These are phyloP conservation scores for Plagodis dolabraria DNA, from an alignment of 2,888 invertebrate genomes.

Conservation along the genomic window DNA sequence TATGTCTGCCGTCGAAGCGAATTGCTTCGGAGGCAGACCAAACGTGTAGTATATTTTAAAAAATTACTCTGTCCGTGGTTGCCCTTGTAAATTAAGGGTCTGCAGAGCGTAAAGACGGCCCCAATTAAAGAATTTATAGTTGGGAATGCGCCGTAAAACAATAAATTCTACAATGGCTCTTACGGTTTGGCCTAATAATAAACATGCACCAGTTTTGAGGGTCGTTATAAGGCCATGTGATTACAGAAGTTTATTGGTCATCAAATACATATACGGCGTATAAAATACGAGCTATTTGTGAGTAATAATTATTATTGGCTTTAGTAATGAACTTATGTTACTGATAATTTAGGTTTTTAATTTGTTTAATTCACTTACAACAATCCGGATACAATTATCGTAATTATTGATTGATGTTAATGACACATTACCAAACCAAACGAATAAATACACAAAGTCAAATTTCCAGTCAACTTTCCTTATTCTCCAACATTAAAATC, in stretches of 20 bases:
- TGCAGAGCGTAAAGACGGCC: constrained; percentile 65
- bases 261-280: constrained; percentile 33
- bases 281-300: constrained; percentile 36
- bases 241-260: constrained; percentile 40
- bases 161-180: constrained; percentile 79
- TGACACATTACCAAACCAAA: too few relatives aligned
- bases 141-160: constrained; percentile 78
- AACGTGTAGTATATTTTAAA: constrained; percentile 52
- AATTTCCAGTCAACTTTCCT: too few relatives aligned
- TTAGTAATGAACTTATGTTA: constrained; percentile 16
- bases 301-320: constrained; percentile 33
- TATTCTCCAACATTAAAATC: too few relatives aligned
- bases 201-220: constrained; percentile 61
- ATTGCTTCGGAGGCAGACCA: constrained; percentile 30
- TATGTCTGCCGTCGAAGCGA: constrained; percentile 47
- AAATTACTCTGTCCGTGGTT: constrained; percentile 68
- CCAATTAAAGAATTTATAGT: constrained; percentile 82
- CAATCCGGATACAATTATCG: too few relatives aligned
- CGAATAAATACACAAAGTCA: too few relatives aligned
- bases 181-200: constrained; percentile 75
- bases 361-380: too few relatives aligned
- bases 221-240: constrained; percentile 45
- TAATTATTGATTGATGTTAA: too few relatives aligned
- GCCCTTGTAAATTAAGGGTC: constrained; percentile 80
- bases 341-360: neutral